phyloP scores from a whole-genome alignment of 2,797 vertebrate species.

The Enteromius viviparus region DNA sequence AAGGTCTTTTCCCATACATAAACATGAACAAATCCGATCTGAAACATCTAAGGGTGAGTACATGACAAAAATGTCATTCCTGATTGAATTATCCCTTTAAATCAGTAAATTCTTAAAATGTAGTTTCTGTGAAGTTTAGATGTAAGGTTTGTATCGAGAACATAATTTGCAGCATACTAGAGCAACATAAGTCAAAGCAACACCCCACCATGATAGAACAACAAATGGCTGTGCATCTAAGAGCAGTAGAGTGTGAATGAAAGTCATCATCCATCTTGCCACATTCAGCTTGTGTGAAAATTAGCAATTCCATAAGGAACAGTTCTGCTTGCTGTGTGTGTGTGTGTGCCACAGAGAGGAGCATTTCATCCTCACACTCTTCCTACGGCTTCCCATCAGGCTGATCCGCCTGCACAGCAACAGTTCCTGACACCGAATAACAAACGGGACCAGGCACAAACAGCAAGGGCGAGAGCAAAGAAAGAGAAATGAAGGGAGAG shows the following conservation, averaged over 20 bases:
- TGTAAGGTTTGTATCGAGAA: not conserved
- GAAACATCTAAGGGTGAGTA: not conserved
- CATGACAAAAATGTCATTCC: not conserved
- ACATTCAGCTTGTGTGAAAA: constrained; percentile 15
- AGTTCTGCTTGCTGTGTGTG: not conserved
- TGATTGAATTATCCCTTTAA: not conserved
- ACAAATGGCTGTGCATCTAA: not conserved
- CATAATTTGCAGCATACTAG: not conserved
- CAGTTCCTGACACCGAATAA: constrained; percentile 59
- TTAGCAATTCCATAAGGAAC: not conserved
- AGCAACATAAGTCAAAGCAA: not conserved
- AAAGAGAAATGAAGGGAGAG: constrained; percentile 47
- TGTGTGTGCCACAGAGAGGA: not conserved
- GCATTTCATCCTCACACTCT: constrained; percentile 34
- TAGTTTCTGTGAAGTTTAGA: not conserved
- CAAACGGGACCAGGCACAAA: constrained; percentile 54
- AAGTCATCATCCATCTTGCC: constrained; percentile 17
- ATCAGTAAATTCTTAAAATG: too few relatives aligned
- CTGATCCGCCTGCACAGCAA: constrained; percentile 52
- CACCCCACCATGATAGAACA: not conserved
- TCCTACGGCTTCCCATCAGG: constrained; percentile 49
- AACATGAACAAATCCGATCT: not conserved
- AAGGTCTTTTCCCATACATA: not conserved
- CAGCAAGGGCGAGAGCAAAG: not conserved
- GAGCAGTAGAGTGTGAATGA: not conserved